phyloP scores from a whole-genome alignment of 2,113 vertebrate species.

The Arvicanthis niloticus region DNA sequence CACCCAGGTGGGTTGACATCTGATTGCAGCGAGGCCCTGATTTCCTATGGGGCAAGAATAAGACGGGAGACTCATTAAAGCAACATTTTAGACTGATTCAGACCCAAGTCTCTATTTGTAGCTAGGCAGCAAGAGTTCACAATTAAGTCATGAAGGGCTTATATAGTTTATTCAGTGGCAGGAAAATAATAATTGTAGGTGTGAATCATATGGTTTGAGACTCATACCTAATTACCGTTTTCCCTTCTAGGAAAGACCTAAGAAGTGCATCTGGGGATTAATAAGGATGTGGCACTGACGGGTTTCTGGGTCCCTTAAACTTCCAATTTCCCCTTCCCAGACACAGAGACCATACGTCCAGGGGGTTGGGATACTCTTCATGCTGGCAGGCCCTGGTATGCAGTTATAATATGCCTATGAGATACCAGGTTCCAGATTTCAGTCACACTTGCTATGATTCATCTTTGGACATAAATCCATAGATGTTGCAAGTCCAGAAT shows the following conservation, averaged over 20 bases:
- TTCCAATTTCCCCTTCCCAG: not conserved
- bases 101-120: conserved; percentile 40
- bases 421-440: not conserved
- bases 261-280: not conserved
- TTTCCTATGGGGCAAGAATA: conserved; percentile 33
- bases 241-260: conserved; percentile 42
- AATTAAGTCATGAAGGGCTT: conserved; percentile 63
- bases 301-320: conserved; percentile 22
- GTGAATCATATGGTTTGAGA: conserved; percentile 60
- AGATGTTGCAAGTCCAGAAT: not conserved
- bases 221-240: conserved; percentile 68
- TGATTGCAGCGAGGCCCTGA: conserved; percentile 28
- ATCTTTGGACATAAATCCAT: conserved; percentile 40
- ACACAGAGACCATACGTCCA: not conserved
- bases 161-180: conserved; percentile 54
- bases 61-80: conserved; percentile 56
- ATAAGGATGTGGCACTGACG: not conserved
- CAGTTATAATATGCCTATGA: not conserved
- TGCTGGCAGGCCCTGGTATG: not conserved
- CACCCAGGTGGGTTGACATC: not conserved
- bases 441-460: not conserved
- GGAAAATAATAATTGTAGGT: conserved; percentile 65
- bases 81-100: conserved; percentile 37
- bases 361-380: not conserved
- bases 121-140: conserved; percentile 58